phyloP scores from a whole-genome alignment of 2,888 invertebrate species.

The Strigamia transsilvanica region DNA sequence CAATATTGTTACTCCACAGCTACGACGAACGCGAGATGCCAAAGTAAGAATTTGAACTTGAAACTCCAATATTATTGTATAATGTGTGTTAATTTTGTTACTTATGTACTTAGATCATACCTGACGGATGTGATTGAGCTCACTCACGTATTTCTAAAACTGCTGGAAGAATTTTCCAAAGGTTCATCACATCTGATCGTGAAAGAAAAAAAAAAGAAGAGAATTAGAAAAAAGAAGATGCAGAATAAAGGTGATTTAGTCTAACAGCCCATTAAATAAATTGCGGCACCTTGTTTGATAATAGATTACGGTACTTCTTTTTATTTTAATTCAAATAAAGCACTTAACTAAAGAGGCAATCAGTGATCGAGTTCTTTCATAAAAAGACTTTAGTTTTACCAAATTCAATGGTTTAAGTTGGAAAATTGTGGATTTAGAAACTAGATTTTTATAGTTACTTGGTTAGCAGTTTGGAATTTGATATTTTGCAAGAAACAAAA shows the following conservation, averaged over 20 bases:
- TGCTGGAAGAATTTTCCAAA: constrained; percentile 76
- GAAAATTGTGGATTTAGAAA: too few species aligned
- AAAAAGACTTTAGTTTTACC: too few species aligned
- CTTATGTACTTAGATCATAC: constrained; percentile 67
- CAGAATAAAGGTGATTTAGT: constrained; percentile 1
- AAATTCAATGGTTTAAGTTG: too few species aligned
- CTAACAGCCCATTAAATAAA: not conserved
- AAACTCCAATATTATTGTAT: not conserved
- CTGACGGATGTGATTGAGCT: constrained; percentile 88
- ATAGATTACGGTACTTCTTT: too few species aligned
- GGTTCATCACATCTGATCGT: constrained; percentile 73
- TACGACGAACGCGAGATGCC: constrained; percentile 89
- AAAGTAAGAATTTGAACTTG: constrained; percentile 62
- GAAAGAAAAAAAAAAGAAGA: constrained; percentile 65
- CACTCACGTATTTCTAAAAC: constrained; percentile 87
- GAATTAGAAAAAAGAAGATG: constrained; percentile 65
- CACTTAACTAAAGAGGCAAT: too few species aligned
- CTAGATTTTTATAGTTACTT: too few species aligned
- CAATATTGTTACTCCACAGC: constrained; percentile 78
- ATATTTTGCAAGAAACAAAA: not conserved
- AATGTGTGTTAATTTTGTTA: not conserved
- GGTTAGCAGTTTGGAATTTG: too few species aligned
- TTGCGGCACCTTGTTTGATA: too few species aligned
- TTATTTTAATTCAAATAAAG: too few species aligned
- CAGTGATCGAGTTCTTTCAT: too few species aligned